A percentile compares a stretch with the other conserved stretches of the same genome.
Conservation (phyloP, 2,888 invertebrate genomes). For the Poecilobothrus nobilitatus region DNA sequence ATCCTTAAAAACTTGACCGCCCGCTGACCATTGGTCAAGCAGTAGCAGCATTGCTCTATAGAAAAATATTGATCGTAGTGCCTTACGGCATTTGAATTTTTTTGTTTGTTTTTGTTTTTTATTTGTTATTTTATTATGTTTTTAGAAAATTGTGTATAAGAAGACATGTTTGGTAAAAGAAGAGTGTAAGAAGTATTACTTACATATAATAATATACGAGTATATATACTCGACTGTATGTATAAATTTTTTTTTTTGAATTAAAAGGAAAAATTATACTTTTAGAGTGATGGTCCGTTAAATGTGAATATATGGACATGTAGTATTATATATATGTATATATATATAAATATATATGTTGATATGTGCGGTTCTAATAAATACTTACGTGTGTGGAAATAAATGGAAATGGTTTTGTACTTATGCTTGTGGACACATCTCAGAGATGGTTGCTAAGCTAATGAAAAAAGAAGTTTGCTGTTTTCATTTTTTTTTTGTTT, state of each 20-base stretch:
- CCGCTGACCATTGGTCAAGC: constrained; percentile 22
- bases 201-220: not conserved
- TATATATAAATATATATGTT: not conserved
- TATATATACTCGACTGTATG: too few relatives aligned
- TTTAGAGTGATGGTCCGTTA: too few relatives aligned
- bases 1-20: constrained; percentile 20
- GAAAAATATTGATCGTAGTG: constrained; percentile 20
- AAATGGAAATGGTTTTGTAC: not conserved
- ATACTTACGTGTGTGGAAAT: not conserved
- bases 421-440: constrained; percentile 6
- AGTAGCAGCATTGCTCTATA: constrained; percentile 12
- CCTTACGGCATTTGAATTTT: constrained; percentile 17
- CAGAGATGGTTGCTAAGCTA: constrained; percentile 12
- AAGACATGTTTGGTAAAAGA: constrained; percentile 12
- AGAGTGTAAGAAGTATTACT: not conserved
- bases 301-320: too few relatives aligned
- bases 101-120: not conserved
- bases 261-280: too few relatives aligned
- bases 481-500: too few relatives aligned
- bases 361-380: too few relatives aligned
- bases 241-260: too few relatives aligned
- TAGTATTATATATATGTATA: not conserved
- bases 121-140: too few relatives aligned
- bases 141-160: not conserved
- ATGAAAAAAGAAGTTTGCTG: not conserved